Evolutionary conservation across 1,140 invertebrate species (phyloP), one percentile per base, ranked within the genome.

Genomic region (Sitodiplosis mosellana): DNA sequence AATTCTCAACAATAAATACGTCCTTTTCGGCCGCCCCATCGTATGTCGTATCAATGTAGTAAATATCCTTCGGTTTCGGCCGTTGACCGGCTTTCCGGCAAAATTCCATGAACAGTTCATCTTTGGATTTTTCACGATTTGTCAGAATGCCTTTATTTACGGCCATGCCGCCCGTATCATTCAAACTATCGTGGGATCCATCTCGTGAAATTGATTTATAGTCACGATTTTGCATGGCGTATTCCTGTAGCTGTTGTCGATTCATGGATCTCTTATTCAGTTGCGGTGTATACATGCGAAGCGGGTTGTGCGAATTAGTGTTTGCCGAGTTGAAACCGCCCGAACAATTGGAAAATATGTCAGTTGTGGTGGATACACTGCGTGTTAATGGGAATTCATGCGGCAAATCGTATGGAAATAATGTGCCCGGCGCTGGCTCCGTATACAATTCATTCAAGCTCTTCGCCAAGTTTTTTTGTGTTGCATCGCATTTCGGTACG

Each of bases 21-120:
- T 36, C 47, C 8, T 17, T 15, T n/a, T 46, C 46, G 7, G 52
- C 52, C 15, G 12, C 10, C 14, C 43, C 21, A 8, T 59, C 55
- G 2, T 56, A 54, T 15, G 51, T 53, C 7, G 7, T 20, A 44
- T 53, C 53, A 18, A 64, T 60, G 44, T 57, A 59, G 42, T 63
- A 61, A 2, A 63, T 61, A 19, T 63, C 57, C 47, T 63, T 63
- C 1, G 59, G 59, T 18, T 60, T 64, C 47, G 48, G 55, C 17
- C 59, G 56, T 51, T 56, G 49, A 6, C 61, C 59, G 2, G 61
- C 57, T 2, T 57, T 47, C 12, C 58, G 57, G 40, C 59, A 61
- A 33, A 63, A 61, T 45, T 63, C 61, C 49, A 60, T 55, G 38
- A 63, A 63, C 0, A 63, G 52, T 36, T 63, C 61, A 44, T 63